Evolutionary conservation across 2,888 invertebrate species (phyloP).

Genomic region (Eremobia ochroleuca): DNA sequence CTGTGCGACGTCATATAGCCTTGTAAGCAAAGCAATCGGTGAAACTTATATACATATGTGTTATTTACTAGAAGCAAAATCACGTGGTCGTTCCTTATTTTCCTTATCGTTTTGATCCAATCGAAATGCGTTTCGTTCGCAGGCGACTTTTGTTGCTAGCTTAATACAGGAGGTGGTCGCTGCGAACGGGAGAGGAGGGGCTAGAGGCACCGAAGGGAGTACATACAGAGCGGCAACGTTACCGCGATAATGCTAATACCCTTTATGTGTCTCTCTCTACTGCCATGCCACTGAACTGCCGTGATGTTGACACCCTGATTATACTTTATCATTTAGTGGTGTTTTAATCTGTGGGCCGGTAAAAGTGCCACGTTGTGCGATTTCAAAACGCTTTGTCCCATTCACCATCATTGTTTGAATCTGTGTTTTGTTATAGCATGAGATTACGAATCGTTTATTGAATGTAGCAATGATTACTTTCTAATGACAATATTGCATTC

Average conservation of each 20-base stretch:
- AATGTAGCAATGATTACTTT: slow-evolving; percentile 44
- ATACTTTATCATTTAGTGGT: slow-evolving; percentile 20
- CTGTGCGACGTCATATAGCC: slow-evolving; percentile 74
- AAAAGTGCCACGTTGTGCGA: slow-evolving; percentile 40
- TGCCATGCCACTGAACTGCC: slow-evolving; percentile 63
- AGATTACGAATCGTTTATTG: slow-evolving; percentile 48
- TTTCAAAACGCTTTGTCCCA: slow-evolving; percentile 41
- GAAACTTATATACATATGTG: slow-evolving; percentile 72
- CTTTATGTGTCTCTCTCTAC: slow-evolving; percentile 76
- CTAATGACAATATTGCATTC: slow-evolving; percentile 58
- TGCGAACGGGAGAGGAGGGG: slow-evolving; percentile 82
- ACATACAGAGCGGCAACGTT: slow-evolving; percentile 83
- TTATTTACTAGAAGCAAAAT: slow-evolving; percentile 71
- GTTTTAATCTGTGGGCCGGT: slow-evolving; percentile 32
- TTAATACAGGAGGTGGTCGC: slow-evolving; percentile 80
- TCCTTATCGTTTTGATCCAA: slow-evolving; percentile 81
- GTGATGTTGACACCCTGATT: slow-evolving; percentile 62
- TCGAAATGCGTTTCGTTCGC: slow-evolving; percentile 77
- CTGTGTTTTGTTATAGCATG: slow-evolving; percentile 28
- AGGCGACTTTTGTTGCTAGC: slow-evolving; percentile 78
- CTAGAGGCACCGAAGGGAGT: slow-evolving; percentile 86
- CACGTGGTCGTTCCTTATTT: slow-evolving; percentile 80
- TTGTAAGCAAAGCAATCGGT: slow-evolving; percentile 67
- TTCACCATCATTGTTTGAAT: slow-evolving; percentile 47
- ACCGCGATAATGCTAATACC: slow-evolving; percentile 83